phyloP scores from a whole-genome alignment of 1,140 invertebrate species.

The Panagrolaimus sp. region DNA sequence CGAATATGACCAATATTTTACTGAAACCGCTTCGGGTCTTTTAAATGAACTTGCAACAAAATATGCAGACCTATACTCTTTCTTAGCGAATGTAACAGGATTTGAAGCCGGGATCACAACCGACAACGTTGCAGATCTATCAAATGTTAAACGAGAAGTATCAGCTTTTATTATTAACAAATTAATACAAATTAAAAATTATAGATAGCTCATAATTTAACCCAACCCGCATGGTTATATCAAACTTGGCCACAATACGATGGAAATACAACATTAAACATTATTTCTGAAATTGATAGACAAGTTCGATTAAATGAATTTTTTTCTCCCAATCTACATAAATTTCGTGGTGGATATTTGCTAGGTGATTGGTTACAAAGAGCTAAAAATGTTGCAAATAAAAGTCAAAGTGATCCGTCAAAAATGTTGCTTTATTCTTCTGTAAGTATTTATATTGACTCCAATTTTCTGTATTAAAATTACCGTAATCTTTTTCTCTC shows the following conservation, averaged over 20 bases:
- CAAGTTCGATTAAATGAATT: conserved; percentile 27
- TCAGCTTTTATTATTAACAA: too few species aligned
- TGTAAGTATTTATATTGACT: conserved; percentile 24
- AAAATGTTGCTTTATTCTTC: conserved; percentile 41
- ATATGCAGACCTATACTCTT: conserved; percentile 17
- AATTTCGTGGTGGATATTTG: conserved; percentile 28
- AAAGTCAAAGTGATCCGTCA: conserved; percentile 14
- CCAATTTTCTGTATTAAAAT: too few species aligned
- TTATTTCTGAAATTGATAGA: conserved; percentile 28
- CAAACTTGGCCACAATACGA: conserved; percentile 26
- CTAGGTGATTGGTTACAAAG: conserved; percentile 31
- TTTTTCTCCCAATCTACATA: conserved; percentile 14
- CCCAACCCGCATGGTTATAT: conserved; percentile 30
- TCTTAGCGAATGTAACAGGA: conserved; percentile 20
- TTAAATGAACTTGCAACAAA: background rate
- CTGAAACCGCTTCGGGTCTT: background rate
- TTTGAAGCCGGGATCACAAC: conserved; percentile 14
- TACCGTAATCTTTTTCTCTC: too few species aligned
- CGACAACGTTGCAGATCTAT: conserved; percentile 12
- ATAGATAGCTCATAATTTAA: conserved; percentile 22
- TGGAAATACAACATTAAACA: conserved; percentile 32
- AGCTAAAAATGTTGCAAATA: conserved; percentile 14
- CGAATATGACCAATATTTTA: background rate
- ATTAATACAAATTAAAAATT: too few species aligned
- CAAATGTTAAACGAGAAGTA: conserved; percentile 17